These are phyloP conservation scores for Sphaeridia pumilis DNA, from an alignment of 2,888 invertebrate species.

Conservation along the genomic window DNA sequence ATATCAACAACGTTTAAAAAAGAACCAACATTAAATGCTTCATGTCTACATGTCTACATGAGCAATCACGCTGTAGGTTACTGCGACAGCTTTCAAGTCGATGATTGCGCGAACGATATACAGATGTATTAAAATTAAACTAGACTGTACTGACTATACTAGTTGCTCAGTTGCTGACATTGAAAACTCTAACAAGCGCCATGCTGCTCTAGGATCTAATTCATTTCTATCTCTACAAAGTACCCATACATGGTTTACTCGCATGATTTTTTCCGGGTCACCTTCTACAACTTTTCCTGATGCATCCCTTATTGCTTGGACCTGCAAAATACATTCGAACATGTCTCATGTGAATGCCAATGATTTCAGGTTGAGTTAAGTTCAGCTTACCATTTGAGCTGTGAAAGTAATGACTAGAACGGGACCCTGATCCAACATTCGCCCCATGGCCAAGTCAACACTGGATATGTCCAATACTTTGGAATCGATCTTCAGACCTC, in stretches of 20 bases:
- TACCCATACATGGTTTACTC: slow-evolving; percentile 96
- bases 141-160: slow-evolving; percentile 36
- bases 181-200: slow-evolving; percentile 85
- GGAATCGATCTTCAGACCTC: slow-evolving; percentile 47
- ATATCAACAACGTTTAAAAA: too few species aligned
- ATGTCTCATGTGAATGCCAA: neutral
- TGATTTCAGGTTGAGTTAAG: neutral
- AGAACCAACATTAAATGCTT: too few species aligned
- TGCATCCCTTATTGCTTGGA: slow-evolving; percentile 77
- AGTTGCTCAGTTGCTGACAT: slow-evolving; percentile 71
- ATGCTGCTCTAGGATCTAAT: slow-evolving; percentile 86
- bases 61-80: too few species aligned
- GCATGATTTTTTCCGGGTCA: slow-evolving; percentile 84
- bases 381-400: slow-evolving; percentile 50
- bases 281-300: slow-evolving; percentile 82
- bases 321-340: slow-evolving; percentile 47
- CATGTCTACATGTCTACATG: too few species aligned
- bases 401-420: slow-evolving; percentile 92
- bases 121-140: neutral
- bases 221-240: slow-evolving; percentile 90
- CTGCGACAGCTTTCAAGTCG: too few species aligned
- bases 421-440: slow-evolving; percentile 98
- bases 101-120: too few species aligned
- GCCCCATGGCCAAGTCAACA: slow-evolving; percentile 88
- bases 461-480: slow-evolving; percentile 67